A percentile compares a stretch with the other conserved stretches of the same genome.
Evolutionary conservation across 2,888 invertebrate genomes (phyloP).

Genomic region (Apamea anceps): DNA sequence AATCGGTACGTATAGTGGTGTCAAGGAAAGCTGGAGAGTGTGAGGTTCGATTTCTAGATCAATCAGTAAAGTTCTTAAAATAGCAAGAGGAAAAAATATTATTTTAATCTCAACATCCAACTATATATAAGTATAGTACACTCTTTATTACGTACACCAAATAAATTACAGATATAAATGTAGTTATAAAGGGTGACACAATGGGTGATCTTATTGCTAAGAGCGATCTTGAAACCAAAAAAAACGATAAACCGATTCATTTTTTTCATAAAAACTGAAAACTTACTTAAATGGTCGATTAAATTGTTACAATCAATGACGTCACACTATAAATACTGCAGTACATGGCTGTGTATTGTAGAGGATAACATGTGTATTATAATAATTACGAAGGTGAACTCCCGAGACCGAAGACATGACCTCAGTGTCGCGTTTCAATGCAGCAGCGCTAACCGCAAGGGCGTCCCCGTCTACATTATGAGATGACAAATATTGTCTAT

Average conservation of each 20-base stretch:
- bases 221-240: no score
- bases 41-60: neutral
- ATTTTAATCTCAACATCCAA: neutral
- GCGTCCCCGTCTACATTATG: slow-evolving; percentile 29
- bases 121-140: no score
- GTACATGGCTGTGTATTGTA: neutral
- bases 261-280: no score
- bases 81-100: neutral
- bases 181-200: no score
- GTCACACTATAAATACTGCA: neutral
- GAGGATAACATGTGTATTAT: slow-evolving; percentile 14
- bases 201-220: no score
- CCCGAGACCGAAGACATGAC: slow-evolving; percentile 35
- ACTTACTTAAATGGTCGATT: no score
- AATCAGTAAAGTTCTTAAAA: neutral
- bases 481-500: neutral
- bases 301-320: neutral
- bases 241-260: neutral
- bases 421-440: slow-evolving; percentile 16
- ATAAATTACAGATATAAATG: no score
- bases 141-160: no score
- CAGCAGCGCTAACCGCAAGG: slow-evolving; percentile 17
- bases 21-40: no score
- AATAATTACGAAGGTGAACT: slow-evolving; percentile 29
- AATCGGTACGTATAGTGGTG: no score